These are phyloP conservation scores for Nineta flava DNA, from an alignment of 2,888 invertebrate genomes.

Conservation along the genomic window DNA sequence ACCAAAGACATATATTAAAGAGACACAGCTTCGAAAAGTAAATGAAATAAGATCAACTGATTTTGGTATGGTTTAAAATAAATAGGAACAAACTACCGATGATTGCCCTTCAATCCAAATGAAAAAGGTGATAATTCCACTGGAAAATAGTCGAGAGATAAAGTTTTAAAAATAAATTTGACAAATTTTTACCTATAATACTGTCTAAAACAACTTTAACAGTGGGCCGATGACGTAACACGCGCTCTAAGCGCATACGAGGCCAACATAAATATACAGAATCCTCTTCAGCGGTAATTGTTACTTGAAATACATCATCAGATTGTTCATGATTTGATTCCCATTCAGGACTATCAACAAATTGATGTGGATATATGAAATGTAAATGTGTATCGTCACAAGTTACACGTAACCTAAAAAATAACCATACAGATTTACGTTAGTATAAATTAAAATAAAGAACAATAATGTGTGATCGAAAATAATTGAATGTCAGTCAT, in stretches of 20 bases:
- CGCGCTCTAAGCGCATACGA: conserved; percentile 54
- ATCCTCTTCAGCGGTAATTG: conserved; percentile 61
- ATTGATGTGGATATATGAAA: conserved; percentile 64
- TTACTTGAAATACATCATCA: conserved; percentile 65
- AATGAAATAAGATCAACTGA: no score
- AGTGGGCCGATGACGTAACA: conserved; percentile 55
- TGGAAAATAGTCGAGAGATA: no score
- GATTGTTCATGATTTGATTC: conserved; percentile 64
- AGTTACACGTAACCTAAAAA: conserved; percentile 57
- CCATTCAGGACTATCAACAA: conserved; percentile 83
- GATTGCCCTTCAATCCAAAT: no score
- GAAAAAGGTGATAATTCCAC: no score
- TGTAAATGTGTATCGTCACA: conserved; percentile 73
- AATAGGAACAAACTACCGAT: no score
- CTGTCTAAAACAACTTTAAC: conserved; percentile 61
- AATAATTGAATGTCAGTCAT: no score
- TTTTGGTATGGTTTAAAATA: no score
- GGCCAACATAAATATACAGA: conserved; percentile 68
- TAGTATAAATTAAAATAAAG: not conserved
- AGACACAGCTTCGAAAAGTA: no score
- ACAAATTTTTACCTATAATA: conserved; percentile 45
- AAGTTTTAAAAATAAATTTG: not conserved
- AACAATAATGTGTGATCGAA: not conserved
- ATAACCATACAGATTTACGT: not conserved
- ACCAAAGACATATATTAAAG: no score